phyloP scores from a whole-genome alignment of 2,113 vertebrate genomes.

The Isichthys henryi region DNA sequence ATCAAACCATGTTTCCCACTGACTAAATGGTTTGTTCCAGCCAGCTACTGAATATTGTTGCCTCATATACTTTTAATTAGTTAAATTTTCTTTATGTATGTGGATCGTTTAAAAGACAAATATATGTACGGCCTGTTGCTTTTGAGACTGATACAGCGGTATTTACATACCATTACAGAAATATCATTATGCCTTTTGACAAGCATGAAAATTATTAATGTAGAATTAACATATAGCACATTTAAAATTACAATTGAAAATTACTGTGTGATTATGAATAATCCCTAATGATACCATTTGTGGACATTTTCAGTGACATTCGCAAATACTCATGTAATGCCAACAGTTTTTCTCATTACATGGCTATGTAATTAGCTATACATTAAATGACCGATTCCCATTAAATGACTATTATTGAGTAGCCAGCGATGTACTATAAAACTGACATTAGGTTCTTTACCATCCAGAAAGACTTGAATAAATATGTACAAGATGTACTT shows the following conservation, averaged over 20 bases:
- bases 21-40: neutral
- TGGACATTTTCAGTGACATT: neutral
- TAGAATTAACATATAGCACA: neutral
- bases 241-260: neutral
- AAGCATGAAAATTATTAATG: neutral
- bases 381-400: neutral
- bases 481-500: neutral
- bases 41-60: neutral
- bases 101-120: neutral
- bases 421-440: neutral
- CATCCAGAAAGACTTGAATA: neutral
- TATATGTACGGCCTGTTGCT: neutral
- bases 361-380: neutral
- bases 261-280: neutral
- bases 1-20: neutral
- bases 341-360: neutral
- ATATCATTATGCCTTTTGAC: neutral
- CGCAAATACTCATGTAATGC: neutral
- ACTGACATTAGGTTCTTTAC: neutral
- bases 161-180: neutral
- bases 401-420: neutral
- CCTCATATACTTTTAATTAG: neutral
- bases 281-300: neutral
- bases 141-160: neutral
- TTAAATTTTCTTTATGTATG: neutral